These are phyloP conservation scores for Phymorhynchus buccinoides DNA, from an alignment of 1,140 invertebrate species.

Conservation along the genomic window DNA sequence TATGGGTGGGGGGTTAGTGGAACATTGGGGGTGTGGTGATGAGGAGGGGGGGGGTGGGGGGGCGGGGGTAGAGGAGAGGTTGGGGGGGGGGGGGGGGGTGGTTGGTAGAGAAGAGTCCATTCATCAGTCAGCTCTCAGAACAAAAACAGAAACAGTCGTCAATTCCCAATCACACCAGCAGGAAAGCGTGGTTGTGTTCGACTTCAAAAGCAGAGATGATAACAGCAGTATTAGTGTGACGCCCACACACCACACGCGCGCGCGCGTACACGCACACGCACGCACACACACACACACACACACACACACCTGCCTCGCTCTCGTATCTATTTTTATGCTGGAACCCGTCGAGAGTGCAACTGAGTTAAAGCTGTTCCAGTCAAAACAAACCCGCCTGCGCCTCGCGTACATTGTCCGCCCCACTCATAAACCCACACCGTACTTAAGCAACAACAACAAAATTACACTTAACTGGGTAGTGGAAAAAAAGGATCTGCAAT, in stretches of 20 bases:
- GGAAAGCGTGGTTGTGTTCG: not conserved
- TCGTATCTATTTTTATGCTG: too few species aligned
- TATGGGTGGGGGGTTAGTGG: not conserved
- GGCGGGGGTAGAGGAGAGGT: not conserved
- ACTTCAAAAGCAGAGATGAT: not conserved
- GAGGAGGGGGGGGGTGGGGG: not conserved
- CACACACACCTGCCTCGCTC: too few species aligned
- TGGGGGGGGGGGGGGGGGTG: not conserved
- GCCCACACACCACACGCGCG: not conserved
- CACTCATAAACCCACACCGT: too few species aligned
- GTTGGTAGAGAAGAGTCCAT: not conserved
- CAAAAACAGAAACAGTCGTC: conserved; percentile 12
- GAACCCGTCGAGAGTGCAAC: too few species aligned
- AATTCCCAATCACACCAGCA: not conserved
- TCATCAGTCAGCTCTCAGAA: not conserved
- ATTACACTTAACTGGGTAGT: too few species aligned
- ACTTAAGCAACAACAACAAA: too few species aligned
- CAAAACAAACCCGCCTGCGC: too few species aligned
- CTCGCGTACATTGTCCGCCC: too few species aligned
- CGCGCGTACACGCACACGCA: not conserved
- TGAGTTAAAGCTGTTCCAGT: too few species aligned
- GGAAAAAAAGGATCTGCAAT: too few species aligned
- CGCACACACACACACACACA: not conserved
- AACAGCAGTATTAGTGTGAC: not conserved
- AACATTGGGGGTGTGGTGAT: too few species aligned